phyloP scores from a whole-genome alignment of 2,113 vertebrate species.

The Oryzias woworae region DNA sequence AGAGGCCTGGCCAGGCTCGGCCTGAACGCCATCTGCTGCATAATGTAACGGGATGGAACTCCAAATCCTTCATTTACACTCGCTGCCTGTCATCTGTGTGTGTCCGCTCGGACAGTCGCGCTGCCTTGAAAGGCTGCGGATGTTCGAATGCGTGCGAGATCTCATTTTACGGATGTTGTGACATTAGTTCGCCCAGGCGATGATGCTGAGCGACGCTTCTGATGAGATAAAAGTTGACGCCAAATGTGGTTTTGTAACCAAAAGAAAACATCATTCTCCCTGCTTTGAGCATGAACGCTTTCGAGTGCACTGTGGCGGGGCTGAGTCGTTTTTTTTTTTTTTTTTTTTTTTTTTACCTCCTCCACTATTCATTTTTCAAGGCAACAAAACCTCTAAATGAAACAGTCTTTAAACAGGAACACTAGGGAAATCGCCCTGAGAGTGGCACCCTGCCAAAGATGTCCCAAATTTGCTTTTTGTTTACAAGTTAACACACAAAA shows the following conservation, averaged over 20 bases:
- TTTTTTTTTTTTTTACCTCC: neutral
- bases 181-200: slow-evolving; percentile 41
- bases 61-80: slow-evolving; percentile 81
- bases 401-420: slow-evolving; percentile 30
- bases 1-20: slow-evolving; percentile 75
- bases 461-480: slow-evolving; percentile 69
- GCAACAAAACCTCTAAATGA: slow-evolving; percentile 38
- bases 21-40: slow-evolving; percentile 82
- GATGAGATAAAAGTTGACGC: slow-evolving; percentile 41
- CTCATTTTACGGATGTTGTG: slow-evolving; percentile 72
- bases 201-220: slow-evolving; percentile 43
- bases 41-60: slow-evolving; percentile 81
- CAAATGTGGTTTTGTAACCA: slow-evolving; percentile 22
- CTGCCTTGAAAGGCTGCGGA: slow-evolving; percentile 48
- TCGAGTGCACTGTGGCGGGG: no score
- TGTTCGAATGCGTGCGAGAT: slow-evolving; percentile 59
- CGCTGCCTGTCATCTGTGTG: slow-evolving; percentile 75
- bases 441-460: slow-evolving; percentile 50
- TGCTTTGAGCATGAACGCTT: neutral
- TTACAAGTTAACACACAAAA: slow-evolving; percentile 72
- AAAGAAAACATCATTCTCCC: slow-evolving; percentile 23
- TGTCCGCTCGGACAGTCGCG: slow-evolving; percentile 54
- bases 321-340: neutral
- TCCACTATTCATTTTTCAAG: slow-evolving; percentile 16
- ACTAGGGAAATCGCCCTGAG: slow-evolving; percentile 43